phyloP scores from a whole-genome alignment of 2,797 vertebrate genomes.

The Anguilla marmorata region DNA sequence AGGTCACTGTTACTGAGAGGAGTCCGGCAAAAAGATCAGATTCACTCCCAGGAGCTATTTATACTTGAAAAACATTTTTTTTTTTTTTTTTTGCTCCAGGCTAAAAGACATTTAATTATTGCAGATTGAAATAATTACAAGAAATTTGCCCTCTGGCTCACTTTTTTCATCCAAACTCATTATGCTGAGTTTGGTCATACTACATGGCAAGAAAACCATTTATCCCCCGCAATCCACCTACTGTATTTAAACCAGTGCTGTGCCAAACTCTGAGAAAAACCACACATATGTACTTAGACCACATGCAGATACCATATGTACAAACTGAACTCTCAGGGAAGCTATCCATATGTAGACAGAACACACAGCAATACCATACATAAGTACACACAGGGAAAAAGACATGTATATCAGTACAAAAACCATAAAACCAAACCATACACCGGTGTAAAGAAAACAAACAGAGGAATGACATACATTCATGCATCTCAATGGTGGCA shows the following conservation, averaged over 20 bases:
- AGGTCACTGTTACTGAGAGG: neutral
- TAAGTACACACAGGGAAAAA: neutral
- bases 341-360: too few species aligned
- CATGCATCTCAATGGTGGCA: too few species aligned
- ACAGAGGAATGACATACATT: too few species aligned
- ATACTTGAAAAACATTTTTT: conserved; percentile 1
- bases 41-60: conserved; percentile 24
- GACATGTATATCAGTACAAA: too few species aligned
- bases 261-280: neutral
- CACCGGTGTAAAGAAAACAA: too few species aligned
- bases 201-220: neutral
- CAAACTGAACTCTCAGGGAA: too few species aligned
- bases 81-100: neutral
- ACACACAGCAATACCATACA: neutral
- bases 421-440: too few species aligned
- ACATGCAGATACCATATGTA: neutral
- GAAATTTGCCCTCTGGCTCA: conserved; percentile 7
- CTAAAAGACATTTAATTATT: conserved; percentile 22
- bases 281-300: neutral
- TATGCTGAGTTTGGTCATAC: neutral
- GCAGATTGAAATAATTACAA: conserved; percentile 16
- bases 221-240: neutral
- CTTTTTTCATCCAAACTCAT: neutral
- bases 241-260: neutral
- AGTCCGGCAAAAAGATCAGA: neutral